Conservation (phyloP, 2,113 vertebrate species). For the Telmatochromis bifrenatus region DNA sequence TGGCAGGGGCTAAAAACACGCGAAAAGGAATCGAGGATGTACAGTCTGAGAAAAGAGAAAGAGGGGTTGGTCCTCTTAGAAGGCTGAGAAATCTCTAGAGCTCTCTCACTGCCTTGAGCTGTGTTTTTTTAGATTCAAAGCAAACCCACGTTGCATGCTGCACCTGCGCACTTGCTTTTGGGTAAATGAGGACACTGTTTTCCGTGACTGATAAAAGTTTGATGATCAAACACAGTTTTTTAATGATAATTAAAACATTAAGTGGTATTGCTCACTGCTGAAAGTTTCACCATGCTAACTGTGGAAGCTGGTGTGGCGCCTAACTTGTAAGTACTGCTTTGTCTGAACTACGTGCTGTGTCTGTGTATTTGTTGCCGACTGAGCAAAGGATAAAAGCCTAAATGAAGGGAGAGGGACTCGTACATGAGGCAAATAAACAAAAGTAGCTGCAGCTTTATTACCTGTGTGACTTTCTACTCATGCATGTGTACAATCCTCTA, state of each 20-base stretch:
- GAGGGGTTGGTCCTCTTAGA: not conserved
- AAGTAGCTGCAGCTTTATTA: slow-evolving; percentile 12
- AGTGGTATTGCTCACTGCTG: not conserved
- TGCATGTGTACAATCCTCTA: not conserved
- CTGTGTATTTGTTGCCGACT: not conserved
- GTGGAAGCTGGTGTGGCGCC: not conserved
- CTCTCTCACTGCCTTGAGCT: not conserved
- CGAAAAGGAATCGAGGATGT: not conserved
- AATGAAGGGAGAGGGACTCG: not conserved
- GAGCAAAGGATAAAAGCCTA: not conserved
- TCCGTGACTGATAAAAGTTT: not conserved
- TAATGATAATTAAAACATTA: not conserved
- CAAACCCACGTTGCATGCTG: not conserved
- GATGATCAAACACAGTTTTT: not conserved
- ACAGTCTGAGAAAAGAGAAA: not conserved
- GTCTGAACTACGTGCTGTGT: not conserved
- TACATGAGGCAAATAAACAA: not conserved
- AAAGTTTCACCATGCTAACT: not conserved
- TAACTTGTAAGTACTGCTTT: not conserved
- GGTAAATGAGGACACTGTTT: not conserved
- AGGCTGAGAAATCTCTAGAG: not conserved
- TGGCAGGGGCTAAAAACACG: not conserved
- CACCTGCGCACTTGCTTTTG: not conserved
- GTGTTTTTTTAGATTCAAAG: not conserved
- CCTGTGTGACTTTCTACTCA: not conserved